A percentile compares a stretch with the other conserved stretches of the same genome.
Evolutionary conservation across 2,113 vertebrate genomes (phyloP).

Genomic region (Columba janthina): DNA sequence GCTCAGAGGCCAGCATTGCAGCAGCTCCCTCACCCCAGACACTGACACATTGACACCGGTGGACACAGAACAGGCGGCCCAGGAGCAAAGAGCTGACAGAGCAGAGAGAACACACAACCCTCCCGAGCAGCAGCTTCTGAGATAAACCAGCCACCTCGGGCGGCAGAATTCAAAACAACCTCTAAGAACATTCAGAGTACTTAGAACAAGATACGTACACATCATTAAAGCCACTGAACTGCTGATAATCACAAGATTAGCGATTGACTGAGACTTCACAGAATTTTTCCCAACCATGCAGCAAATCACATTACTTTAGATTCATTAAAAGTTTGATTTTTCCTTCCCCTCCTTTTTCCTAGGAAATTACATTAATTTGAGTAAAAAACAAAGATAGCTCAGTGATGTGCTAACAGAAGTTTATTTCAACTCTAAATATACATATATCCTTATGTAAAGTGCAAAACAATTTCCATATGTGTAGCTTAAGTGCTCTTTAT

Average conservation of each 20-base stretch:
- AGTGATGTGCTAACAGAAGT: neutral
- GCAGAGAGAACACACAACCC: neutral
- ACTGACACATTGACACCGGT: neutral
- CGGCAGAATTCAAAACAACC: neutral
- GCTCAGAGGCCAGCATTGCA: neutral
- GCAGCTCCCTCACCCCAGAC: neutral
- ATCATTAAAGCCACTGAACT: neutral
- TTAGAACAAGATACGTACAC: neutral
- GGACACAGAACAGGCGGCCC: fast-evolving
- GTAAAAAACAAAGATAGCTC: neutral
- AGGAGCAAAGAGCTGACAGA: neutral
- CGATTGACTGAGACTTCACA: neutral
- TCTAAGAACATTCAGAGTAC: neutral
- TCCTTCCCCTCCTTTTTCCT: neutral
- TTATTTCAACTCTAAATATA: neutral
- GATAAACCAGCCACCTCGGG: neutral
- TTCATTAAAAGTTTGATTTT: neutral
- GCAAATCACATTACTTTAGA: neutral
- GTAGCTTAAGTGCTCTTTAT: neutral
- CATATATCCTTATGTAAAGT: fast-evolving
- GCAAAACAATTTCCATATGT: neutral
- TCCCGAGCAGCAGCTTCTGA: neutral
- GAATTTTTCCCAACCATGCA: neutral
- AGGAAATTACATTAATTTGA: neutral
- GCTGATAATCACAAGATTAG: neutral